phyloP scores from a whole-genome alignment of 2,888 invertebrate genomes.

The Pachliopta kotzebuea region DNA sequence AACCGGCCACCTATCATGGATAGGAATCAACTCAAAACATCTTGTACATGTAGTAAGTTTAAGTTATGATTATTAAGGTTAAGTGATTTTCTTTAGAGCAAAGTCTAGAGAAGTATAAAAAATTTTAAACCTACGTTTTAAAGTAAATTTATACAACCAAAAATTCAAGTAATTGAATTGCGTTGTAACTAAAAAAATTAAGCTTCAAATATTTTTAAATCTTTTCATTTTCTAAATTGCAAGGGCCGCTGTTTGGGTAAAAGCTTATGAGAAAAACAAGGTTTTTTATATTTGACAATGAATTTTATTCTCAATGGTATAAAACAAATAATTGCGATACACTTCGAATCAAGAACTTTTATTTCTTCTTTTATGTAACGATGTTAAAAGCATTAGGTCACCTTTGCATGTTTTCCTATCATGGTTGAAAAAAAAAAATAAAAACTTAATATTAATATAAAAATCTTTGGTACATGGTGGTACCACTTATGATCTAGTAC shows the following conservation, averaged over 20 bases:
- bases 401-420: conserved; percentile 9
- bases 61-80: conserved; percentile 6
- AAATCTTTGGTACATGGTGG: conserved; percentile 18
- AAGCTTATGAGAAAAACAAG: no score
- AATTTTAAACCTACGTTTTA: no score
- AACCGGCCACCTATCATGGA: conserved; percentile 83
- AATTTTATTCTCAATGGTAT: neutral
- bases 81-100: no score
- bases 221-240: no score
- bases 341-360: neutral
- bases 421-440: conserved; percentile 15
- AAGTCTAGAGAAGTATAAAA: no score
- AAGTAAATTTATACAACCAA: no score
- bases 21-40: conserved; percentile 67
- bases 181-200: no score
- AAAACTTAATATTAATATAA: conserved; percentile 22
- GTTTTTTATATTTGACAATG: no score
- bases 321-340: neutral
- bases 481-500: conserved; percentile 22
- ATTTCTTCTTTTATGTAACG: conserved; percentile 4
- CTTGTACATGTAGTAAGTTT: conserved; percentile 85
- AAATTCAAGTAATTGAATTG: no score
- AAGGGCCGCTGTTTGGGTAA: no score
- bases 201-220: no score
- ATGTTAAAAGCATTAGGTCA: conserved; percentile 25